Base-by-base conservation (phyloP, 2,888 invertebrate species). In the Trachelus troglodyta region DNA sequence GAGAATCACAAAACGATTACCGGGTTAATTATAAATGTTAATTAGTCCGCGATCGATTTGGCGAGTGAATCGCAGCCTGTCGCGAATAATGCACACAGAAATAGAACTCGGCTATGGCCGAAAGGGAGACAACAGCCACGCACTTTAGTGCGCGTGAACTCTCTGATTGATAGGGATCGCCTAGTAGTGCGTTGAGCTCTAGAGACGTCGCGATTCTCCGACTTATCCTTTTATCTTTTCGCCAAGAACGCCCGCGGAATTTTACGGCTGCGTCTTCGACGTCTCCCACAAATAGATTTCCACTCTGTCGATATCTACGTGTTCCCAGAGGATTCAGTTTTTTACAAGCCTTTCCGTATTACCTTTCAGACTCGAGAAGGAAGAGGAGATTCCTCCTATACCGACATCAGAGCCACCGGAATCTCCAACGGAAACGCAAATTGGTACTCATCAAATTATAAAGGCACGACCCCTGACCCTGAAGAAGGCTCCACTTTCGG, bases 381-480 rank as follows among this genome's bases (percentile, higher is more conserved):
- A 90, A 71, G 86, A 89, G 76, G 91, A 87, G 68, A 88, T 89
- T 15, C 91, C 91, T 6, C 91, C 91, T 30, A 90, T 91, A 12
- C 91, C 91, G 23, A 90, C 91, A 11, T 88, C 90, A 3, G 91
- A 91, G 75, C 91, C 91, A 11, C 91, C 91, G 30, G 91, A 91
- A 79, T 91, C 91, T 11, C 91, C 91, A 0, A 91, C 91, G 71
- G 89, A 89, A 77, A 82, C 85, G 9, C 89, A 88, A 34, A 80
- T 86, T 12, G 81, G 79, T n/a, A 86, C 84, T 78, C 89, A 90
- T 79, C 91, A 89, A 75, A 87, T 90, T 75, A 95, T 97, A 83
- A 97, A 97, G 92, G 96, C 97, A 1, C 95, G 96, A 84, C 97
- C 97, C 0, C 91, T 97, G 81, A 96, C 96, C 74, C 95, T 97